These are phyloP conservation scores for Dyspetes luteomarginatus DNA, from an alignment of 2,888 invertebrate genomes.

Conservation along the genomic window DNA sequence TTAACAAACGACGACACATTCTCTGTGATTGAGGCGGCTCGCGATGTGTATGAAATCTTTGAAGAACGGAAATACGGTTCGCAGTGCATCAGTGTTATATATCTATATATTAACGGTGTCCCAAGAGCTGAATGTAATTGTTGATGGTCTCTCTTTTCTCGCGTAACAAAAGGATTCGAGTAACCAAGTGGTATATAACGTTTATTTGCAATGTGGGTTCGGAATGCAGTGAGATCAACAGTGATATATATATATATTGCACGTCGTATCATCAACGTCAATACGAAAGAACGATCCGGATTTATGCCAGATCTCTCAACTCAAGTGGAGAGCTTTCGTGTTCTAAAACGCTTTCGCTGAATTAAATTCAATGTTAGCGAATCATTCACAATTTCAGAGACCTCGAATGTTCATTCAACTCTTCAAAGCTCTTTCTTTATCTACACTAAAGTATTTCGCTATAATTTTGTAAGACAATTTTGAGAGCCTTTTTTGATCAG, in stretches of 20 bases:
- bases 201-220: constrained; percentile 62
- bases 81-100: constrained; percentile 54
- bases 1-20: background rate
- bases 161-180: constrained; percentile 50
- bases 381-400: background rate
- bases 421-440: background rate
- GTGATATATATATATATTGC: background rate
- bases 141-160: constrained; percentile 51
- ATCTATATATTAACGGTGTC: constrained; percentile 6
- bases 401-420: background rate
- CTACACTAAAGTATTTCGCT: background rate
- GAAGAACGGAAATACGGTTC: background rate
- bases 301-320: constrained; percentile 25
- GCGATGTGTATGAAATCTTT: constrained; percentile 4
- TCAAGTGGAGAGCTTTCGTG: background rate
- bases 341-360: constrained; percentile 19
- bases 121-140: constrained; percentile 42
- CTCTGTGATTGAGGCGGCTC: background rate
- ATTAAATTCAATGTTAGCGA: constrained; percentile 24
- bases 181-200: constrained; percentile 32
- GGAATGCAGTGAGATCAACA: constrained; percentile 46
- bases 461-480: background rate
- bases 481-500: constrained; percentile 11
- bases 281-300: constrained; percentile 14
- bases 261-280: constrained; percentile 8